Percentiles rank a stretch among this genome's conserved stretches.
Evolutionary conservation across 2,888 invertebrate genomes (phyloP).

Genomic region (Agriopis aurantiaria): DNA sequence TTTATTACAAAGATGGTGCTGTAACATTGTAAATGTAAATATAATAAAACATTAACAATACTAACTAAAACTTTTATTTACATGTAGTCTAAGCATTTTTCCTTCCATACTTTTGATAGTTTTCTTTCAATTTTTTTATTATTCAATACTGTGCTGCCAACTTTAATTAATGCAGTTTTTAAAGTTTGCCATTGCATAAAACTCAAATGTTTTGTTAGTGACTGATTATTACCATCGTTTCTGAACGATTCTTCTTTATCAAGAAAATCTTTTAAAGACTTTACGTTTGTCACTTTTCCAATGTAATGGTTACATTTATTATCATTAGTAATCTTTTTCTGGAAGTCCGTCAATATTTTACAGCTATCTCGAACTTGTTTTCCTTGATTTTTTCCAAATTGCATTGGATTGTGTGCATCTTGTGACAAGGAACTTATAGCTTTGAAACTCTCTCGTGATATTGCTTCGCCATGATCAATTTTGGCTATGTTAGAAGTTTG

Average conservation of each 20-base stretch:
- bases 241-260: slow-evolving; percentile 69
- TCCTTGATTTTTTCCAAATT: slow-evolving; percentile 51
- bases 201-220: slow-evolving; percentile 76
- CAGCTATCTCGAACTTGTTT: slow-evolving; percentile 61
- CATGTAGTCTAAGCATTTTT: slow-evolving; percentile 72
- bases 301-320: slow-evolving; percentile 55
- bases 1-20: slow-evolving; percentile 73
- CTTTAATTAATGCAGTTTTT: slow-evolving; percentile 68
- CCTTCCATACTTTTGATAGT: slow-evolving; percentile 75
- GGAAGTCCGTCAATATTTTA: slow-evolving; percentile 47
- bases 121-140: slow-evolving; percentile 73
- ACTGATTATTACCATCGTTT: slow-evolving; percentile 60
- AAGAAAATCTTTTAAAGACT: slow-evolving; percentile 66
- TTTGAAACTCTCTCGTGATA: slow-evolving; percentile 36
- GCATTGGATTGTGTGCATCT: slow-evolving; percentile 24
- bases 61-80: slow-evolving; percentile 28
- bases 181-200: slow-evolving; percentile 86
- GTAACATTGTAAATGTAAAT: slow-evolving; percentile 61
- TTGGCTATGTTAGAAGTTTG: slow-evolving; percentile 4
- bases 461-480: slow-evolving; percentile 24
- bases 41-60: slow-evolving; percentile 31
- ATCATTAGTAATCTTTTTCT: slow-evolving; percentile 41
- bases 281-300: slow-evolving; percentile 61
- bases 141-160: slow-evolving; percentile 58
- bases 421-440: slow-evolving; percentile 11